phyloP scores from a whole-genome alignment of 2,888 invertebrate genomes.

The Drosophila stalkeri region DNA sequence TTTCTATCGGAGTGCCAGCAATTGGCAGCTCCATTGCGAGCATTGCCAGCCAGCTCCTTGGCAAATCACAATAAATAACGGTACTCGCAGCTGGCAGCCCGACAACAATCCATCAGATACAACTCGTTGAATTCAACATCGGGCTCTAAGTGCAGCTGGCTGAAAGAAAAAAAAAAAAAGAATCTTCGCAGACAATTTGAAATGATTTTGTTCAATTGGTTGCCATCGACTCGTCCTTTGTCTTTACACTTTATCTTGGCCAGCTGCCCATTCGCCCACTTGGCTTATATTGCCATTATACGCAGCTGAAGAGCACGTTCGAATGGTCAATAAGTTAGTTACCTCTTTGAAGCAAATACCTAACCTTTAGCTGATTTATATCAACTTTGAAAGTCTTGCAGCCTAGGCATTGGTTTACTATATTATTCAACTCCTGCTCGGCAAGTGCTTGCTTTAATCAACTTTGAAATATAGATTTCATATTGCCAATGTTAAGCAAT shows the following conservation, averaged over 20 bases:
- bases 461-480: too few relatives aligned
- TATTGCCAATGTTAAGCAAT: too few relatives aligned
- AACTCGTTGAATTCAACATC: slow-evolving; percentile 55
- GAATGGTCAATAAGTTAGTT: too few relatives aligned
- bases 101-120: slow-evolving; percentile 51
- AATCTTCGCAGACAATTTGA: slow-evolving; percentile 63
- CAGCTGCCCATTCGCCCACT: slow-evolving; percentile 14
- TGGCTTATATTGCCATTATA: slow-evolving; percentile 13
- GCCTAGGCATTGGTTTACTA: too few relatives aligned
- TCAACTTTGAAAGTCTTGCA: neutral
- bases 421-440: too few relatives aligned
- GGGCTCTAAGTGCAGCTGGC: slow-evolving; percentile 48
- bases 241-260: slow-evolving; percentile 40
- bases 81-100: slow-evolving; percentile 26
- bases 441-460: too few relatives aligned
- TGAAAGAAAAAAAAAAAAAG: slow-evolving; percentile 4
- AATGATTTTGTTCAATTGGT: slow-evolving; percentile 69
- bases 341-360: neutral
- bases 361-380: neutral
- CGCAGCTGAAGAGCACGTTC: slow-evolving; percentile 7
- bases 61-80: slow-evolving; percentile 32
- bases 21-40: slow-evolving; percentile 12
- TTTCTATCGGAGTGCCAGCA: slow-evolving; percentile 27
- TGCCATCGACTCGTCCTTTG: slow-evolving; percentile 37
- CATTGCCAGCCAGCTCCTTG: slow-evolving; percentile 18